Conservation (phyloP, 2,888 invertebrate genomes). For the Gerosis bhagava region DNA sequence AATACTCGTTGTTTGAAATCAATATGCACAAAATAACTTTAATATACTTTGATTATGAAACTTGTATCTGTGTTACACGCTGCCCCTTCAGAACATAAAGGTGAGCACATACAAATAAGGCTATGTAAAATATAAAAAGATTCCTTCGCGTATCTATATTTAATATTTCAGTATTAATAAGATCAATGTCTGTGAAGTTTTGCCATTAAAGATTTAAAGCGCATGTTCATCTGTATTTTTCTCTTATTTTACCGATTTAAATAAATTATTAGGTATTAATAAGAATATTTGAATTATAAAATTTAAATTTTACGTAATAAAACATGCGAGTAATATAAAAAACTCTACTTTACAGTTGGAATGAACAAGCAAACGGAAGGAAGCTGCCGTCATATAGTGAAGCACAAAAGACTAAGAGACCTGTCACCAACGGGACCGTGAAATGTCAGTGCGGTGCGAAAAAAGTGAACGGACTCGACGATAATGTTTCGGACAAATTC, state of each 20-base stretch:
- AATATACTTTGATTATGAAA: conserved; percentile 65
- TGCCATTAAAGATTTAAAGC: too few species aligned
- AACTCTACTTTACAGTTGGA: conserved; percentile 62
- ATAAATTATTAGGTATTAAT: too few species aligned
- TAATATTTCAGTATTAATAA: too few species aligned
- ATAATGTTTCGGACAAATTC: conserved; percentile 50
- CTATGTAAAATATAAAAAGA: too few species aligned
- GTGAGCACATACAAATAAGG: conserved; percentile 46
- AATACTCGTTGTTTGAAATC: too few species aligned
- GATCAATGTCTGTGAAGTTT: too few species aligned
- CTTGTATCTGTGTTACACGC: conserved; percentile 77
- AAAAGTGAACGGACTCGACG: conserved; percentile 62
- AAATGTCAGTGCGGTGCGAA: conserved; percentile 74
- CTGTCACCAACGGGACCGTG: conserved; percentile 68
- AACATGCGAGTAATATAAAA: conserved; percentile 5
- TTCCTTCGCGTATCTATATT: too few species aligned
- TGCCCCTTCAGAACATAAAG: conserved; percentile 78
- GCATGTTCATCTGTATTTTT: too few species aligned
- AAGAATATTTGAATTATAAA: not conserved
- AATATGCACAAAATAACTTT: too few species aligned
- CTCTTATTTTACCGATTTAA: too few species aligned
- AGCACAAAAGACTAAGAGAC: conserved; percentile 79
- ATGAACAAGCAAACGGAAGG: conserved; percentile 77
- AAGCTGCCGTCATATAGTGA: conserved; percentile 79
- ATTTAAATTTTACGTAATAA: too few species aligned